Conservation (phyloP, 2,113 vertebrate species). For the Vicugna pacos region DNA sequence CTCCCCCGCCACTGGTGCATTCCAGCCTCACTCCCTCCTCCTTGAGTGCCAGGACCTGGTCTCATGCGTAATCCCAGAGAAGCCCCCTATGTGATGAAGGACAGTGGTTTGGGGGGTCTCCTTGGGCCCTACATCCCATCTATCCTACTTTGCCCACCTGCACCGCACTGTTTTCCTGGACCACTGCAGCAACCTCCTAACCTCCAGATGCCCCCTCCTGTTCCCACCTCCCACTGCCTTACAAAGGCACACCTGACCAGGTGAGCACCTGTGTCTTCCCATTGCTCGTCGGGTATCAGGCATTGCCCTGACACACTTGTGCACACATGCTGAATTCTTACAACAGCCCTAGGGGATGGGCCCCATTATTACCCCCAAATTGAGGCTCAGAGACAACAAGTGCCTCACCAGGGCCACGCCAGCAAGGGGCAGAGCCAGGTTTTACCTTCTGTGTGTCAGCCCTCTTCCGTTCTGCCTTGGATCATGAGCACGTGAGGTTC, state of each 20-base stretch:
- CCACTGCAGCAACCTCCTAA: neutral
- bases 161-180: neutral
- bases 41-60: neutral
- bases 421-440: neutral
- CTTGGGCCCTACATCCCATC: neutral
- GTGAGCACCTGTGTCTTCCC: neutral
- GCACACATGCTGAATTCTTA: neutral
- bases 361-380: neutral
- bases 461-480: neutral
- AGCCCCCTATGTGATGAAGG: neutral
- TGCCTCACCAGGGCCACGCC: neutral
- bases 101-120: neutral
- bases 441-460: accelerated
- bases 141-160: neutral
- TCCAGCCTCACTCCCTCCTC: accelerated
- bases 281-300: neutral
- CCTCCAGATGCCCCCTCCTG: neutral
- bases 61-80: accelerated
- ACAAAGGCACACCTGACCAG: neutral
- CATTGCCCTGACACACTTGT: accelerated
- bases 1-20: no score
- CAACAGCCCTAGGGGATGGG: neutral
- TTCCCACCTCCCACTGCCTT: accelerated
- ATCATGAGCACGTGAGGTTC: accelerated
- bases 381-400: neutral